A percentile compares a stretch with the other conserved stretches of the same genome.
phyloP scores from a whole-genome alignment of 2,888 invertebrate species.

The Xanthostigma xanthostigma region DNA sequence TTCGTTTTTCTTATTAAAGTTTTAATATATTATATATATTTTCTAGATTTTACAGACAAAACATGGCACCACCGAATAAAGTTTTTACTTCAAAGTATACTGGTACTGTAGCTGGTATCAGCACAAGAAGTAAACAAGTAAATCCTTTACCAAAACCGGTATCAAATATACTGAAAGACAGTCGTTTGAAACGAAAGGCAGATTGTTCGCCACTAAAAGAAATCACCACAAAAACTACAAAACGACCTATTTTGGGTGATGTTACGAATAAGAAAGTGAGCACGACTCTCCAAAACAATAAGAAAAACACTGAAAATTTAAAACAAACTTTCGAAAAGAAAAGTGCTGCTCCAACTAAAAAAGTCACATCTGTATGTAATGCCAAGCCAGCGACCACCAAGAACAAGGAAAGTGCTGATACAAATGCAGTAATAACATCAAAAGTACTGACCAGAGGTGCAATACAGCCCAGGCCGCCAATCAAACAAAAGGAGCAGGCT shows the following conservation, averaged over 20 bases:
- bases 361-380: not conserved
- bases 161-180: slow-evolving; percentile 24
- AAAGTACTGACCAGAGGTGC: slow-evolving; percentile 26
- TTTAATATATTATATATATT: no score
- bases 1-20: no score
- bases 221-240: slow-evolving; percentile 36
- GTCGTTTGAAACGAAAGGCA: slow-evolving; percentile 60
- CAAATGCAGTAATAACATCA: slow-evolving; percentile 17
- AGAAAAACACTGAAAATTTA: slow-evolving; percentile 25
- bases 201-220: slow-evolving; percentile 64
- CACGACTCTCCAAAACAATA: slow-evolving; percentile 13
- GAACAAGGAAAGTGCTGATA: slow-evolving; percentile 26
- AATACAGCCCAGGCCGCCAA: slow-evolving; percentile 23
- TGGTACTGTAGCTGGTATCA: slow-evolving; percentile 25
- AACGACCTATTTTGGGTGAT: slow-evolving; percentile 75
- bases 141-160: slow-evolving; percentile 17
- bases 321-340: slow-evolving; percentile 19
- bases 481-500: slow-evolving; percentile 23
- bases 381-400: slow-evolving; percentile 10
- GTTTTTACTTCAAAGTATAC: no score
- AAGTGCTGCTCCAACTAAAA: slow-evolving; percentile 4
- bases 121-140: slow-evolving; percentile 45
- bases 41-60: no score
- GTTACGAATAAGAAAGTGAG: slow-evolving; percentile 54
- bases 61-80: no score